Evolutionary conservation across 2,888 invertebrate species (phyloP), one percentile per base, ranked within the genome.

Genomic region (Dione vanillae): DNA sequence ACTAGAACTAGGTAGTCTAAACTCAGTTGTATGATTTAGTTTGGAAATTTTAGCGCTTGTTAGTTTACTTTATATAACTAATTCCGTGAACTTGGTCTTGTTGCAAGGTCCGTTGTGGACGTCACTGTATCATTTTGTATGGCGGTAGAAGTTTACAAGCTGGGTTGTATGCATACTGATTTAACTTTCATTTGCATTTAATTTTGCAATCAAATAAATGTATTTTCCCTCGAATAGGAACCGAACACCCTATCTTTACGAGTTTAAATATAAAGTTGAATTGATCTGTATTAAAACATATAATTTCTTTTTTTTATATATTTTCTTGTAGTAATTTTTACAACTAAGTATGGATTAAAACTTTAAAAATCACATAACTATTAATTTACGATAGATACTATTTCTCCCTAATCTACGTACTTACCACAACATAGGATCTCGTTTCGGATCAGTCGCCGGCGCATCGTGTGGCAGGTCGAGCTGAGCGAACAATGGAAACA

Each of bases 401-500:
- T 27, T 27, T 27, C 2, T 27, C 5, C 27, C 5, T 27, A 27
- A 2, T 3, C 27, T 27, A 27, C 20, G 19, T 67, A 89, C 94
- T 94, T 94, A 98, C 98, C 98, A 98, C 83, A 98, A 93, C 83
- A 97, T 96, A 74, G 97, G 96, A 93, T 98, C 98, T 85, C 97
- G 95, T 90, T 97, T 97, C 75, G 96, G 95, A 84, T 97, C 97
- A 72, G 95, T 95, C 51, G 96, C 94, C 74, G 96, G 96, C 79
- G 95, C 95, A 88, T 98, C 97, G 89, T 97, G 97, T 79, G 97
- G 97, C 94, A 98, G 95, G 92, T 99, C 99, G 84, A 99, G 94
- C 92, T 99, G 99, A 40, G 98, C 97, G 94, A 99, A 99, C 82
- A 99, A 94, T 75, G 99, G 99, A 93, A 99, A 99, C 77, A 99